Percentiles rank a stretch among this genome's conserved stretches.
These are phyloP conservation scores for Leptinotarsa tumamoca DNA, from an alignment of 2,888 invertebrate genomes.

Conservation along the genomic window DNA sequence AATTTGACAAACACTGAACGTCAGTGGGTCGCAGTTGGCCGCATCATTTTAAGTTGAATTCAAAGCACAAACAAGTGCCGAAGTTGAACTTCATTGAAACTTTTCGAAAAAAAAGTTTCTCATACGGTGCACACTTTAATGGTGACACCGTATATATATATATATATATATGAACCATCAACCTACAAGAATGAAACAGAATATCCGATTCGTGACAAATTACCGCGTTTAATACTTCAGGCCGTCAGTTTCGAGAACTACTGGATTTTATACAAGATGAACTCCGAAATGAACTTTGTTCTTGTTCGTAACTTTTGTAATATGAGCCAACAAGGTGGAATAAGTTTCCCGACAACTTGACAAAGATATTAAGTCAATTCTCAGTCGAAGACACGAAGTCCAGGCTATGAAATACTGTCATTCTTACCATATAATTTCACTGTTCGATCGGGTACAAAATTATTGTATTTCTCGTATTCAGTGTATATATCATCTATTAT, in stretches of 20 bases:
- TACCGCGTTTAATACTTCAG: neutral
- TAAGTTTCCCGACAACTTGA: conserved; percentile 7
- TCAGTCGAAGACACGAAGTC: neutral
- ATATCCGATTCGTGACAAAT: neutral
- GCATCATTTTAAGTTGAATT: too few species aligned
- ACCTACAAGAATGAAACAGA: neutral
- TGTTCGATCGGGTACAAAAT: neutral
- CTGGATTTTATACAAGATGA: conserved; percentile 12
- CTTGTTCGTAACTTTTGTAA: conserved; percentile 18
- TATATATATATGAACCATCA: neutral
- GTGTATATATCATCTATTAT: too few species aligned
- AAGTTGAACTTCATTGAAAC: too few species aligned
- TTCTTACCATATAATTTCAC: neutral
- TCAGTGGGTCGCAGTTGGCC: too few species aligned
- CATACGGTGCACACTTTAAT: too few species aligned
- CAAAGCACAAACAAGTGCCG: too few species aligned
- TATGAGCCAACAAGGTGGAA: conserved; percentile 14
- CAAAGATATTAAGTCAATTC: conserved; percentile 10
- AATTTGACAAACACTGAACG: too few species aligned
- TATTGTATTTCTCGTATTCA: too few species aligned
- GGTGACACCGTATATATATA: too few species aligned
- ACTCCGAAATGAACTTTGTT: conserved; percentile 16
- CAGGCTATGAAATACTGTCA: neutral
- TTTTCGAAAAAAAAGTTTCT: too few species aligned
- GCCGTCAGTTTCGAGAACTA: neutral